Evolutionary conservation across 2,888 invertebrate genomes (phyloP).

Genomic region (Nymphalis c-album): DNA sequence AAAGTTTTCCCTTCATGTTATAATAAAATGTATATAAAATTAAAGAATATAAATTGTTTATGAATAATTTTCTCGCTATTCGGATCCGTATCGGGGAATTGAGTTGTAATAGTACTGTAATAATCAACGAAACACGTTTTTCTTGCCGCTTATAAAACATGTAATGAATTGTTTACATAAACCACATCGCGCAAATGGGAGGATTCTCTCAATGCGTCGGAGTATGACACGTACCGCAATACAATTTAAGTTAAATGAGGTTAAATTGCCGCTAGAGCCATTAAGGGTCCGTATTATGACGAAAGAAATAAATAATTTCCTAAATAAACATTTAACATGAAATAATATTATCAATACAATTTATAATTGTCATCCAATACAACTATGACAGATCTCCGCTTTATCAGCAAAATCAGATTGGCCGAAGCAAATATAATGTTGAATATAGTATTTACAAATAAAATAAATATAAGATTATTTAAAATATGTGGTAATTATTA

Average conservation of each 20-base stretch:
- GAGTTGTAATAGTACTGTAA: slow-evolving; percentile 29
- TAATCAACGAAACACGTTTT: slow-evolving; percentile 36
- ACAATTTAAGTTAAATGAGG: not conserved
- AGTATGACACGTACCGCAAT: slow-evolving; percentile 20
- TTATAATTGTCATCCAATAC: slow-evolving; percentile 4
- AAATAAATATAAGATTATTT: slow-evolving; percentile 6
- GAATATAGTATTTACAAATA: not conserved
- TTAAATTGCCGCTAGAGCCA: not conserved
- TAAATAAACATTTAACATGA: not conserved
- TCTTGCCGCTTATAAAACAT: slow-evolving; percentile 27
- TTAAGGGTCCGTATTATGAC: not conserved
- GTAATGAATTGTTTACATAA: slow-evolving; percentile 39
- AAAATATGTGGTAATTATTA: slow-evolving; percentile 42
- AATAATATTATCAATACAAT: slow-evolving; percentile 5
- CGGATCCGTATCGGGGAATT: slow-evolving; percentile 23
- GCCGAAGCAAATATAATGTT: not conserved
- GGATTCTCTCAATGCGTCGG: slow-evolving; percentile 24
- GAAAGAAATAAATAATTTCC: not conserved
- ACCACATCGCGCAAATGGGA: slow-evolving; percentile 30
- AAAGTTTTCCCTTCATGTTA: not conserved
- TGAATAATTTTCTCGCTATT: slow-evolving; percentile 2
- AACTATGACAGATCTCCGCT: slow-evolving; percentile 3
- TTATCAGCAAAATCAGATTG: slow-evolving; percentile 8
- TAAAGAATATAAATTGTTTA: not conserved
- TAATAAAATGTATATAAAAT: not conserved